Conservation (phyloP, 2,113 vertebrate genomes). For the Sylvietta virens region DNA sequence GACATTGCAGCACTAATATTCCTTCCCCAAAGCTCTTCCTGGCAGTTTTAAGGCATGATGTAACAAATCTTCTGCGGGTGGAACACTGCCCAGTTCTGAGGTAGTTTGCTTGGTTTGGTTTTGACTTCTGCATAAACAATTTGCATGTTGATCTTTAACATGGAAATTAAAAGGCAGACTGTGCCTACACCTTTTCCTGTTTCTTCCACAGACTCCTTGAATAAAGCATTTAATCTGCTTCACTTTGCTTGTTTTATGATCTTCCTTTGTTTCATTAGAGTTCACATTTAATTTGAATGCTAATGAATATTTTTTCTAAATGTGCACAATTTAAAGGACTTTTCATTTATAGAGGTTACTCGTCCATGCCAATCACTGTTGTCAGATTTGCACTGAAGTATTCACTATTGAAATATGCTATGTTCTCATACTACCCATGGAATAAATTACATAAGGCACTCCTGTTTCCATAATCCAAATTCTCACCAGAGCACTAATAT, state of each 20-base stretch:
- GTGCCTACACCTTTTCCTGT: background rate
- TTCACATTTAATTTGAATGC: background rate
- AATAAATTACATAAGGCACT: background rate
- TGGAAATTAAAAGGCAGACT: background rate
- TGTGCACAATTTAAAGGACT: background rate
- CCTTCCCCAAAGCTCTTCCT: background rate
- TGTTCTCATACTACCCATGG: background rate
- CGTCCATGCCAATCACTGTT: background rate
- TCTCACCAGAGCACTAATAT: background rate
- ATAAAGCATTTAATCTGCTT: background rate
- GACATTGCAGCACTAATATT: background rate
- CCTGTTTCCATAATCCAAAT: background rate
- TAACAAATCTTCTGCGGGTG: background rate
- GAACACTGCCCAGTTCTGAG: constrained; percentile 14
- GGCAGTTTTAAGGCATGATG: background rate
- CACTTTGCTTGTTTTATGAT: background rate
- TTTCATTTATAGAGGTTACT: background rate
- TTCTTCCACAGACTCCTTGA: background rate
- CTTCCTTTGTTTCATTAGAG: background rate
- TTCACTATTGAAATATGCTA: background rate
- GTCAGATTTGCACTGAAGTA: background rate
- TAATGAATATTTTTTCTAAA: background rate
- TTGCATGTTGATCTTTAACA: background rate
- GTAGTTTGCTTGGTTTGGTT: constrained; percentile 21
- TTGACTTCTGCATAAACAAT: background rate